Evolutionary conservation across 2,888 invertebrate genomes (phyloP).

Genomic region (Cryptocheilus praepositus): DNA sequence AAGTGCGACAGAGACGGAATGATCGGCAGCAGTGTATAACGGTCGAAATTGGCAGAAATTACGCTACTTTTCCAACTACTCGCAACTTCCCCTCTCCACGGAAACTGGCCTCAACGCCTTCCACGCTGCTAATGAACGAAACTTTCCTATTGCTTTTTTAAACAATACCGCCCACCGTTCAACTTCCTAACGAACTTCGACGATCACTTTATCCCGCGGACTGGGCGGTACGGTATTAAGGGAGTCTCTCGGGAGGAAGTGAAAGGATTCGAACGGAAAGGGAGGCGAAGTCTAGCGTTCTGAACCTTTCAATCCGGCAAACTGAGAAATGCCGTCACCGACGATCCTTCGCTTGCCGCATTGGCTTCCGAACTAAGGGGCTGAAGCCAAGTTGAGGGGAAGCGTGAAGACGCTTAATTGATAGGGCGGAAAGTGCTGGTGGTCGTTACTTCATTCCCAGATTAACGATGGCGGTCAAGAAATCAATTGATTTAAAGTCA

Average conservation of each 20-base stretch:
- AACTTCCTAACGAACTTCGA: constrained; percentile 58
- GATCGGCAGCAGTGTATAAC: not conserved
- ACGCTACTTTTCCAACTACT: constrained; percentile 40
- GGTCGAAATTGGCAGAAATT: constrained; percentile 37
- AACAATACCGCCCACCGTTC: constrained; percentile 53
- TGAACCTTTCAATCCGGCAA: too few relatives aligned
- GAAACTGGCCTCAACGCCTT: constrained; percentile 33
- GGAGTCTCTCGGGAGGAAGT: constrained; percentile 21
- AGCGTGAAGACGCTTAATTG: too few relatives aligned
- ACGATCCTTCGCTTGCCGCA: too few relatives aligned
- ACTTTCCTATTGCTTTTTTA: constrained; percentile 63
- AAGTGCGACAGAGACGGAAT: not conserved
- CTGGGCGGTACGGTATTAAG: constrained; percentile 40
- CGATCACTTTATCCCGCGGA: constrained; percentile 54
- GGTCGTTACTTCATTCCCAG: too few relatives aligned
- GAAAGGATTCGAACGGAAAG: not conserved
- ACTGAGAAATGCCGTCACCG: too few relatives aligned
- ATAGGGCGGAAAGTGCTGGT: too few relatives aligned
- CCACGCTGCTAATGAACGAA: constrained; percentile 56
- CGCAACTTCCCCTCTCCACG: constrained; percentile 24
- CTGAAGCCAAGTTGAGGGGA: too few relatives aligned
- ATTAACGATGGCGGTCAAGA: too few relatives aligned
- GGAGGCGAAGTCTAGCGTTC: not conserved
- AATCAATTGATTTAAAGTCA: too few relatives aligned
- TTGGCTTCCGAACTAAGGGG: too few relatives aligned